These are phyloP conservation scores for Apodemus speciosus DNA, from an alignment of 2,113 vertebrate species.

Conservation along the genomic window DNA sequence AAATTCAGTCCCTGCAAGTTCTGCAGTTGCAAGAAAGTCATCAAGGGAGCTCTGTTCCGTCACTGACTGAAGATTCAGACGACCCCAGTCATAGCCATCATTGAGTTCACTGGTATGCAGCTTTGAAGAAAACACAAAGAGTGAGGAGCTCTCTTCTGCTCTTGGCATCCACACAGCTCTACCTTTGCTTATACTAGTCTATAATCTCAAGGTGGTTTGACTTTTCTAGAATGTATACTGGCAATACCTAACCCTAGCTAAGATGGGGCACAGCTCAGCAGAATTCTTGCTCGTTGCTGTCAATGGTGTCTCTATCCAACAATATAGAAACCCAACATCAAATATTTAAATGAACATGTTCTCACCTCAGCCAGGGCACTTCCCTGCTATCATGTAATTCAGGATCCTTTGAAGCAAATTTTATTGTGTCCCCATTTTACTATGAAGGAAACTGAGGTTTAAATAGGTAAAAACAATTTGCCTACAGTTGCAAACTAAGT, in stretches of 20 bases:
- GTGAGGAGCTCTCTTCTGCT: background rate
- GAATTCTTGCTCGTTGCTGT: background rate
- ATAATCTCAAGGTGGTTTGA: background rate
- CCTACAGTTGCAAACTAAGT: background rate
- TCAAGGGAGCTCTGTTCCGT: slow-evolving; percentile 96
- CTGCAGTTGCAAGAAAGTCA: slow-evolving; percentile 96
- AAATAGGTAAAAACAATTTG: slow-evolving; percentile 4
- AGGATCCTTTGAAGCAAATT: slow-evolving; percentile 20
- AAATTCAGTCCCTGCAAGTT: slow-evolving; percentile 96
- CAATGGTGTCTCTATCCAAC: background rate
- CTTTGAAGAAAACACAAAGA: slow-evolving; percentile 78
- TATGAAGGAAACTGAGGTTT: background rate
- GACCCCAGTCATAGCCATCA: slow-evolving; percentile 93
- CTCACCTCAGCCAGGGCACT: background rate
- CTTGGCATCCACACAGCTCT: background rate
- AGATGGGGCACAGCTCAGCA: background rate
- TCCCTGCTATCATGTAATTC: background rate
- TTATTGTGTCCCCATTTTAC: background rate
- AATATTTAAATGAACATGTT: background rate
- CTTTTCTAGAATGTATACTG: background rate
- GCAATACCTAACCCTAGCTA: background rate
- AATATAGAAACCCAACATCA: background rate
- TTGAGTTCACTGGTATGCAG: slow-evolving; percentile 94
- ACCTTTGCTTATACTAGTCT: background rate
- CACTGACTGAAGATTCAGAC: slow-evolving; percentile 93